These are phyloP conservation scores for Drosophila hawaiiensis DNA, from an alignment of 2,888 invertebrate genomes.

Conservation along the genomic window DNA sequence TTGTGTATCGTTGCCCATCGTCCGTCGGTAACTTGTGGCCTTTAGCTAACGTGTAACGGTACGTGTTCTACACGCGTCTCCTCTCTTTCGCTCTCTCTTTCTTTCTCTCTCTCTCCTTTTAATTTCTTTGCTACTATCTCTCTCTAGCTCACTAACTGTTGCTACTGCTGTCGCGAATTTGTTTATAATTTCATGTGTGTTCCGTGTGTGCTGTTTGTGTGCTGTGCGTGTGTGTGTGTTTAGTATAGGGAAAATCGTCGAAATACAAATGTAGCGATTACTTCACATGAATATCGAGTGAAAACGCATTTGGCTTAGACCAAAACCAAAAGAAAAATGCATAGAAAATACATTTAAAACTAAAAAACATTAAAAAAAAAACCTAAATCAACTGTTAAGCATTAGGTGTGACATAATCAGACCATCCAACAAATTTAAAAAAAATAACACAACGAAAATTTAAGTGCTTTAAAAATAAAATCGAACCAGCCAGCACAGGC, in stretches of 20 bases:
- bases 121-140: slow-evolving; percentile 15
- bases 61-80: slow-evolving; percentile 53
- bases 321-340: slow-evolving; percentile 25
- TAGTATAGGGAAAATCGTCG: slow-evolving; percentile 19
- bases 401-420: slow-evolving; percentile 70
- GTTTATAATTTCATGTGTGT: slow-evolving; percentile 65
- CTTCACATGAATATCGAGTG: slow-evolving; percentile 35
- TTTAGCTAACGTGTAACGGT: slow-evolving; percentile 73
- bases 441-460: slow-evolving; percentile 36
- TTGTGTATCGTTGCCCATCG: slow-evolving; percentile 75
- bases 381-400: slow-evolving; percentile 53
- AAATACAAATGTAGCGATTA: slow-evolving; percentile 44
- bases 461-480: slow-evolving; percentile 65
- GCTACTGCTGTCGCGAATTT: slow-evolving; percentile 62
- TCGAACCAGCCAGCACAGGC: slow-evolving; percentile 46
- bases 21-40: slow-evolving; percentile 38
- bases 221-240: slow-evolving; percentile 41
- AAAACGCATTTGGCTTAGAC: slow-evolving; percentile 38
- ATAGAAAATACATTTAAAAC: slow-evolving; percentile 14
- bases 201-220: slow-evolving; percentile 28
- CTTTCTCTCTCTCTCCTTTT: slow-evolving; percentile 6
- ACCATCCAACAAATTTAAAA: slow-evolving; percentile 30
- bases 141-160: slow-evolving; percentile 23
- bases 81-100: slow-evolving; percentile 10
- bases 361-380: not conserved